Conservation (phyloP, 2,888 invertebrate species). For the Furcula furcula region DNA sequence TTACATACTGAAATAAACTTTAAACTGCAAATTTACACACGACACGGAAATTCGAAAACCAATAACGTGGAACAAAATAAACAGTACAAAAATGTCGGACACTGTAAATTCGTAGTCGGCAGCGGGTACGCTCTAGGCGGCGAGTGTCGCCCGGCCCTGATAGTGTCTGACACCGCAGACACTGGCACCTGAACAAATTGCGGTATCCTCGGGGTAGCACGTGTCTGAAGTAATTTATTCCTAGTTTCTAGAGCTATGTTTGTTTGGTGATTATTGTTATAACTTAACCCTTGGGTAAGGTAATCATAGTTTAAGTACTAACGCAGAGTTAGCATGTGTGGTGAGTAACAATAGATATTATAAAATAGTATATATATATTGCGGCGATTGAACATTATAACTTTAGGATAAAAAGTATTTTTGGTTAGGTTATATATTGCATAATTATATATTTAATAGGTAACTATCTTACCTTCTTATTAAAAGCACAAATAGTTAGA, state of each 20-base stretch:
- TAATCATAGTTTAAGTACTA: too few species aligned
- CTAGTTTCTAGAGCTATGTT: constrained; percentile 12
- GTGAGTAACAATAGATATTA: too few species aligned
- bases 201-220: constrained; percentile 20
- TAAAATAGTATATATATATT: too few species aligned
- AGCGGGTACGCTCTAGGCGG: constrained; percentile 25
- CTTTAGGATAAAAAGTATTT: too few species aligned
- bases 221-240: constrained; percentile 27
- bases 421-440: too few species aligned
- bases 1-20: background rate
- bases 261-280: too few species aligned
- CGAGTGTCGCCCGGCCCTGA: constrained; percentile 32
- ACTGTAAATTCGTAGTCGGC: constrained; percentile 38
- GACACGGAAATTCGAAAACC: constrained; percentile 40
- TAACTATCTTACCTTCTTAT: too few species aligned
- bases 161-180: constrained; percentile 41
- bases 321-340: too few species aligned
- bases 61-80: constrained; percentile 43
- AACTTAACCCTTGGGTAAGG: too few species aligned
- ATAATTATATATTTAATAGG: too few species aligned
- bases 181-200: constrained; percentile 42
- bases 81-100: constrained; percentile 35
- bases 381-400: too few species aligned
- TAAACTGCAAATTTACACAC: constrained; percentile 39
- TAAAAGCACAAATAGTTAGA: too few species aligned